phyloP scores from a whole-genome alignment of 1,140 invertebrate genomes.

The Oryzaephilus surinamensis region DNA sequence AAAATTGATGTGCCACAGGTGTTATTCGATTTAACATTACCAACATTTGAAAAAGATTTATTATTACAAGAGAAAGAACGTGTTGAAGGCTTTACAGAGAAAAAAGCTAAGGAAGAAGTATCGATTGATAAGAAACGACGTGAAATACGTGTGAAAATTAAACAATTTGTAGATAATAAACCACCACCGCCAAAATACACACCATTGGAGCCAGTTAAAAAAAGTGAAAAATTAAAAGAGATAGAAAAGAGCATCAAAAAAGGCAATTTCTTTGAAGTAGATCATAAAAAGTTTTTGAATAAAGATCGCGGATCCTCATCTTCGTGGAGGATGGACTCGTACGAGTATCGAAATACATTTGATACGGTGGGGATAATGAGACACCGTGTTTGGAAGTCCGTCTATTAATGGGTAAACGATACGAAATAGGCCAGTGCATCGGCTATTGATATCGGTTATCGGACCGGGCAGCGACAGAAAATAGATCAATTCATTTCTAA shows the following conservation, averaged over 20 bases:
- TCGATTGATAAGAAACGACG: conserved; percentile 24
- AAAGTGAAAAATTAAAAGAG: conserved; percentile 31
- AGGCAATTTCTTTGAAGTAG: conserved; percentile 32
- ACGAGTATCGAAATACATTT: conserved; percentile 28
- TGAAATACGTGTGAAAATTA: conserved; percentile 26
- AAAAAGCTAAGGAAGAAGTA: conserved; percentile 29
- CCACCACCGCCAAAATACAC: conserved; percentile 23
- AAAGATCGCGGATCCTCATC: conserved; percentile 17
- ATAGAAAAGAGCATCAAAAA: conserved; percentile 29
- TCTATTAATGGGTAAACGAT: conserved; percentile 20
- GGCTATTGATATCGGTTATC: conserved; percentile 19
- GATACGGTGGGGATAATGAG: conserved; percentile 32
- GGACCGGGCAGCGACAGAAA: conserved; percentile 17
- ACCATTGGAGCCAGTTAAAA: conserved; percentile 30
- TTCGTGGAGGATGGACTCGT: conserved; percentile 20
- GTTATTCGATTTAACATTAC: conserved; percentile 26
- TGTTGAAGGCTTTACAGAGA: conserved; percentile 26
- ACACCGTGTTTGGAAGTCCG: conserved; percentile 32
- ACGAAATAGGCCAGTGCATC: conserved; percentile 23
- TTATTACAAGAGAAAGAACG: conserved; percentile 31
- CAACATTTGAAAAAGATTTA: conserved; percentile 28
- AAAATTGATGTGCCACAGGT: conserved; percentile 6
- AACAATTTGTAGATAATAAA: conserved; percentile 18
- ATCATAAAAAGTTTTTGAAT: conserved; percentile 29
- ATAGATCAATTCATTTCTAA: conserved; percentile 18